Percentiles rank a stretch among this genome's conserved stretches.
Evolutionary conservation across 2,113 vertebrate species (phyloP).

Genomic region (Larimichthys polyactis): DNA sequence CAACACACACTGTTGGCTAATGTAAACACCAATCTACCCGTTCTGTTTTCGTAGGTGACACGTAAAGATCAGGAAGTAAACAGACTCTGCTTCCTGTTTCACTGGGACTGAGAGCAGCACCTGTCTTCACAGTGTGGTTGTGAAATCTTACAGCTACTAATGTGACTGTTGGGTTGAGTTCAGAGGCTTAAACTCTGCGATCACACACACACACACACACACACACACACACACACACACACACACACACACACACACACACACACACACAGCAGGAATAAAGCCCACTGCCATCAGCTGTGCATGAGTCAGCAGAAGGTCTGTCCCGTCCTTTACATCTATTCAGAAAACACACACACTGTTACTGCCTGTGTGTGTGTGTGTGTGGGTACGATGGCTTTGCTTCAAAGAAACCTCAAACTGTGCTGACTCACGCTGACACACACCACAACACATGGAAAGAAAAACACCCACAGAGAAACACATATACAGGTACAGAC

Average conservation of each 20-base stretch:
- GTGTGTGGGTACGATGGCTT: too few relatives aligned
- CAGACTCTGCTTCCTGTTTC: too few relatives aligned
- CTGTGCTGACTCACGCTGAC: neutral
- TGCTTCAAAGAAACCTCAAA: neutral
- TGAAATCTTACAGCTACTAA: neutral
- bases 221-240: neutral
- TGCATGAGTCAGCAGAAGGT: conserved; percentile 21
- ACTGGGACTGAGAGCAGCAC: neutral
- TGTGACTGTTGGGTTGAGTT: neutral
- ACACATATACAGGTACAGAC: neutral
- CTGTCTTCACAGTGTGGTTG: neutral
- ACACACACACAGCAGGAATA: neutral
- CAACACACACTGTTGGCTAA: too few relatives aligned
- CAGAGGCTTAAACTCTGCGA: neutral
- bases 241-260: too few relatives aligned
- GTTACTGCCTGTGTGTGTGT: neutral
- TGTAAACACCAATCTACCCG: too few relatives aligned
- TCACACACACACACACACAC: neutral
- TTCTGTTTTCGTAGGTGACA: too few relatives aligned
- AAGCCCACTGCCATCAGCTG: neutral
- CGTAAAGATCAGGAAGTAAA: too few relatives aligned
- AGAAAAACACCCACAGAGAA: neutral
- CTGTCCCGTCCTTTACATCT: conserved; percentile 1
- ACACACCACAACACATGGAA: neutral
- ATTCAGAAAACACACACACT: neutral